Evolutionary conservation across 2,888 invertebrate species (phyloP), one percentile per base, ranked within the genome.

Genomic region (Arge pagana): DNA sequence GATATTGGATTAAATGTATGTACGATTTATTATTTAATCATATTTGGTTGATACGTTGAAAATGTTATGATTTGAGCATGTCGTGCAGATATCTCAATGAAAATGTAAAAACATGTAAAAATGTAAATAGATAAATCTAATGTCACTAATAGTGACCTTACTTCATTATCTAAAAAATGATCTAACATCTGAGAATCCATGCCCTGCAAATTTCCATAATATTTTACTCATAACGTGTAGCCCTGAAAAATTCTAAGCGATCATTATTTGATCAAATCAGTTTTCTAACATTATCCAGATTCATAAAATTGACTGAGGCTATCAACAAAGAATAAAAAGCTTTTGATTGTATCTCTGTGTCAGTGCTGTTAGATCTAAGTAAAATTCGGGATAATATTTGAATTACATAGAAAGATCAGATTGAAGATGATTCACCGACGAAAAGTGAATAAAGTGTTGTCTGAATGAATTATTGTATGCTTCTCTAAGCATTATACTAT

Each of bases 101-200:
- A 45, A 45, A 33, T 45, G 45, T 45, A 35, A 45, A 45, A 45
- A 45, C 15, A 45, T 24, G 45, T 45, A 45, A 45, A 45, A 45
- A 45, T 45, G 45, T 45, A 35, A 45, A 45, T 45, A 45, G 45
- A 45, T 33, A 30, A 23, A 33, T 33, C 23, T 45, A 33, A 31
- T 33, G 6, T 45, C 33, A 33, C 33, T 24, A 31, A 15, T 45
- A 11, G 31, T 33, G 33, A 23, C 35, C 24, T 28, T 10, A 42
- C 19, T 42, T 42, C 19, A 42, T 30, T 40, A 30, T 30, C 42
- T 30, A 30, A 19, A 10, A 2, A 26, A 24, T 40, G 26, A 40
- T 40, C 24, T 40, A 26, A 26, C 7, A 10, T 15, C 26, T 5
- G 26, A 19, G 11, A 37, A 37, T 26, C 1, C 26, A 1, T 26